These are phyloP conservation scores for Mamestra brassicae DNA, from an alignment of 2,888 invertebrate genomes.

Conservation along the genomic window DNA sequence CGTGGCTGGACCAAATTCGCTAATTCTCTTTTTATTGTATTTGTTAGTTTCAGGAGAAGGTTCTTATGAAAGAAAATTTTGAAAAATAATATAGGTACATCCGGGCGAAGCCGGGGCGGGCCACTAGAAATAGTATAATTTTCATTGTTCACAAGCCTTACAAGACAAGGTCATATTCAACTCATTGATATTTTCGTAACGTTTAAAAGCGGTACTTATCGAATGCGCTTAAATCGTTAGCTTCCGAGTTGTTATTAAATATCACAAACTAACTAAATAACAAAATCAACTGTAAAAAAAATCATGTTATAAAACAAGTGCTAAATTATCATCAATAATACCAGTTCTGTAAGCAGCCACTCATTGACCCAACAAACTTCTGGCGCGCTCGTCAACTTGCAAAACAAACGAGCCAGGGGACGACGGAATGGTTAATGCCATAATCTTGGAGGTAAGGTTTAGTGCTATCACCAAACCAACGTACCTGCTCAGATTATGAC, in stretches of 20 bases:
- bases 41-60: no score
- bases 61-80: no score
- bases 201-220: neutral
- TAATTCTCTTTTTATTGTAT: no score
- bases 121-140: no score
- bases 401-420: constrained; percentile 54
- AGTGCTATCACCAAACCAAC: constrained; percentile 45
- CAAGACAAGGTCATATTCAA: neutral
- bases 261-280: neutral
- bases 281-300: neutral
- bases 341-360: constrained; percentile 20
- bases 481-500: constrained; percentile 39
- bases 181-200: neutral
- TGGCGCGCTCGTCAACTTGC: constrained; percentile 40
- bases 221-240: neutral
- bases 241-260: neutral
- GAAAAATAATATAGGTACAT: no score
- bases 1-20: no score
- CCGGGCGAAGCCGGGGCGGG: no score
- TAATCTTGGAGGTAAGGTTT: constrained; percentile 56
- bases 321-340: constrained; percentile 37
- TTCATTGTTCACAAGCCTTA: neutral
- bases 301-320: constrained; percentile 8
- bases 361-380: constrained; percentile 43
- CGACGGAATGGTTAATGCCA: constrained; percentile 54